Conservation (phyloP, 2,113 vertebrate species). For the Clarias magur region DNA sequence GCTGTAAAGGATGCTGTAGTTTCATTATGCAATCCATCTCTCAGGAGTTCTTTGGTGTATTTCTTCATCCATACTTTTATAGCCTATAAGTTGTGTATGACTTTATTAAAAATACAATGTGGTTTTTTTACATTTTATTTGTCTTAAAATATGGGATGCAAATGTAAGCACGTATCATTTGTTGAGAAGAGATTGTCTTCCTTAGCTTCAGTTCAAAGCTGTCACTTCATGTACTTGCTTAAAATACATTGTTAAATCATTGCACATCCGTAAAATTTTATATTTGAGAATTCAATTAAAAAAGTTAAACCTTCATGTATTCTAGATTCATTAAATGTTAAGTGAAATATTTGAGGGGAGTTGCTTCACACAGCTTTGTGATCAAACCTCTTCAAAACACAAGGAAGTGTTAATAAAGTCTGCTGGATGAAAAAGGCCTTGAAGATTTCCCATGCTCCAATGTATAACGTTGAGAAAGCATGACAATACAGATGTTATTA, state of each 20-base stretch:
- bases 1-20: conserved; percentile 54
- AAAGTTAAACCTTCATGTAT: too few species aligned
- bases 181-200: background rate
- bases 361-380: conserved; percentile 65
- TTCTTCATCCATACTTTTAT: background rate
- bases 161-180: background rate
- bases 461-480: background rate
- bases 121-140: background rate
- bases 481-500: background rate
- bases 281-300: too few species aligned
- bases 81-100: background rate
- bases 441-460: background rate
- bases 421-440: background rate
- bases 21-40: background rate
- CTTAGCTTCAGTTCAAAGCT: background rate
- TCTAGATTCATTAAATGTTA: too few species aligned
- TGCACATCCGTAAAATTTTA: too few species aligned
- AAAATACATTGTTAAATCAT: too few species aligned
- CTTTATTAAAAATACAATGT: background rate
- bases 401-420: conserved; percentile 25
- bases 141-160: background rate
- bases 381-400: conserved; percentile 53
- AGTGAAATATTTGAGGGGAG: conserved; percentile 56
- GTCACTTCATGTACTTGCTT: background rate
- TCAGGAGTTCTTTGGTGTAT: background rate